Base-by-base conservation (phyloP, 2,113 vertebrate genomes). In the Mormyrus lacerda region DNA sequence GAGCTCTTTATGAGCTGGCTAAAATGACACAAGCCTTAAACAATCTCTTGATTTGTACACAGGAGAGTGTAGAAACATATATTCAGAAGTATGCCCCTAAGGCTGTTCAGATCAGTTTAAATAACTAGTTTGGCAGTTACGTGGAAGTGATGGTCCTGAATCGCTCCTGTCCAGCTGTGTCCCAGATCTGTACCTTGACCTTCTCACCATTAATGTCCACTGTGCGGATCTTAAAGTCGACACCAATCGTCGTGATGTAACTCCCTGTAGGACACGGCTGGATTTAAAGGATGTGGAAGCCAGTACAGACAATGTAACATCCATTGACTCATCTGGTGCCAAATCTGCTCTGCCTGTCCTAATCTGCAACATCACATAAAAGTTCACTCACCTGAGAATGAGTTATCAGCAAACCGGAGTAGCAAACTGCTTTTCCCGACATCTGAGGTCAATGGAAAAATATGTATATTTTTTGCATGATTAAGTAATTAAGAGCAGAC, bases 111-210 rank as follows among this genome's bases (percentile, higher is more conserved):
- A 9, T 61, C 8, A n/a, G 58, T 65, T 65, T 65, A 65, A 27
- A 65, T 65, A 65, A 65, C 58, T 27, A 65, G 58, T 27, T 65
- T 82, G 39, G 39, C 79, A 42, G 79, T 94, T 94, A 97, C 96
- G 96, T 97, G 0, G 96, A 97, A 0, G 96, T 97, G 94, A 97
- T 97, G 90, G 96, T 97, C 15, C 96, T 89, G 92, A 97, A 97
- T 9, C 96, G 87, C 92, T 97, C 96, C 93, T 97, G 96, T 0
- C 96, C 96, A 0, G 96, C 96, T 0, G 96, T 97, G 94, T 97
- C 96, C 96, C 96, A 97, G 93, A 97, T 97, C 93, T 97, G 96
- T 45, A 97, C 94, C 89, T 97, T 97, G 44, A 97, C 96, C n/a
- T 95, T 94, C 92, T 97, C 96, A 1, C 96, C 96, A 0, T 96